Base-by-base conservation (phyloP, 2,888 invertebrate species). In the Lithophane ornitopus region DNA sequence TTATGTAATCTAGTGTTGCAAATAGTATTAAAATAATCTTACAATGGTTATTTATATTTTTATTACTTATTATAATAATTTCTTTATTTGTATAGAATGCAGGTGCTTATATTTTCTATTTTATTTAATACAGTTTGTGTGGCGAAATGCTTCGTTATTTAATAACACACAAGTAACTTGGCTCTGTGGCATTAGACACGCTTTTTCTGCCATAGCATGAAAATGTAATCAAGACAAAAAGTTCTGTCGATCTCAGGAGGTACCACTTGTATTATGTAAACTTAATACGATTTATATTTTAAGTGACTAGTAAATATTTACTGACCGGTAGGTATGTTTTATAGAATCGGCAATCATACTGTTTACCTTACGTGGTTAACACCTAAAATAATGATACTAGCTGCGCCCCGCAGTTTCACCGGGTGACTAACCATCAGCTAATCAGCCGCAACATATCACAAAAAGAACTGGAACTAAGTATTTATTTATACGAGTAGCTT, bases 311-410 rank as follows among this genome's bases (percentile, higher is more conserved):
- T 81, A 68, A 82, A 82, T 72, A 65, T 69, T 16, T 41, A 70
- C 67, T 34, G 28, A 66, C 39, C 46, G 39, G 49, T 58, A 62
- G 49, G 44, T 66, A 63, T 67, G n/a, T 44, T 70, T 61, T 69
- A 69, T 66, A 70, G 62, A 81, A 82, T 67, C 63, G 62, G 28
- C 34, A 74, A 83, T 59, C 67, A 65, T 28, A 54, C 41, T n/a
- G 44, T 79, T 75, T 83, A 75, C 75, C 84, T 75, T 79, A 70
- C 65, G 68, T 84, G 70, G 59, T 84, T 66, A 71, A 65, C 41
- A n/a, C n/a, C n/a, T n/a, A n/a, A n/a, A n/a, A n/a, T n/a, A n/a
- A n/a, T n/a, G n/a, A n/a, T n/a, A n/a, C n/a, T n/a, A n/a, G n/a
- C n/a, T n/a, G n/a, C n/a, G n/a, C n/a, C n/a, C n/a, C n/a, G n/a